Base-by-base conservation (phyloP, 2,113 vertebrate genomes). In the Ptilonorhynchus violaceus region DNA sequence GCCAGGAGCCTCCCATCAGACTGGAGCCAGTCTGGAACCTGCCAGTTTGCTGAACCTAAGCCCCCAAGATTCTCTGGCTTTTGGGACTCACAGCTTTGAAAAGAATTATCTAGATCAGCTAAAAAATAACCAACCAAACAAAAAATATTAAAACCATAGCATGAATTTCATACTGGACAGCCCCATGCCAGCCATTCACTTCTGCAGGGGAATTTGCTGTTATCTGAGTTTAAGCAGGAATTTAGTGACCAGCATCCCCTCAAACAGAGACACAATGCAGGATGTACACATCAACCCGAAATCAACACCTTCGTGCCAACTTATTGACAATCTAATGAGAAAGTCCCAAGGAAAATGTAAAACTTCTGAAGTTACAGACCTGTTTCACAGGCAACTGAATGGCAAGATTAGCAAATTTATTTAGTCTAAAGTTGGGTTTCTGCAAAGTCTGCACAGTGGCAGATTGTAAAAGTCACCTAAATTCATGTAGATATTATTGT, bases 401-500 rank as follows among this genome's bases (percentile, higher is more conserved):
- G 2, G 13, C 24, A 88, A 88, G 52, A 88, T 37, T 20, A n/a
- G 28, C 67, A 79, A 73, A 58, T 73, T 35, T 78, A 31, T 81
- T 82, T 42, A 42, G 55, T 35, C 59, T 85, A 44, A 69, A 88
- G 19, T 5, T 81, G 68, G 27, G 39, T 67, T 91, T 92, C 46
- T 84, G 55, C 46, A 58, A 82, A 80, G 27, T 70, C 58, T 92
- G 49, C 49, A 78, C 20, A 58, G 22, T 46, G 47, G 35, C 35
- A 91, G 55, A 87, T 4, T 47, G 31, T 63, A 79, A 49, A 79
- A 89, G 19, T 46, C 73, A 85, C 39, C 33, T 66, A 74, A 59
- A 90, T 74, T 88, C 15, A 85, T 5, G 87, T 85, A 95, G 93
- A 95, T 92, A 94, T 85, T 96, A 88, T 95, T 95, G 89, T 94